A percentile compares a stretch with the other conserved stretches of the same genome.
Evolutionary conservation across 2,797 vertebrate genomes (phyloP).

Genomic region (Oophaga sylvatica): DNA sequence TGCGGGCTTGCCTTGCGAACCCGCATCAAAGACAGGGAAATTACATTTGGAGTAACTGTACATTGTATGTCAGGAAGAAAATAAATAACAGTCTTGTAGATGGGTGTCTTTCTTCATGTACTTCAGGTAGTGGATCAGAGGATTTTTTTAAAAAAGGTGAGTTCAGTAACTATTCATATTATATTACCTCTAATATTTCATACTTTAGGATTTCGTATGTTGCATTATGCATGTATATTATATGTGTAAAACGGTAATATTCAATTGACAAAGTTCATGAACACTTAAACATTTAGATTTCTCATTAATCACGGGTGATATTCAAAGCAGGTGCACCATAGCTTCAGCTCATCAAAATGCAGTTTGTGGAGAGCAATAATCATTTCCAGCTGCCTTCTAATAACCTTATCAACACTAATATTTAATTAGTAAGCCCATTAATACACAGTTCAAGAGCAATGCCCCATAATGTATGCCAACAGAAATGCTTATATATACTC

Average conservation of each 20-base stretch:
- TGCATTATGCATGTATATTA: background rate
- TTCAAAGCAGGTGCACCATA: background rate
- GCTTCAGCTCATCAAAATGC: slow-evolving; percentile 18
- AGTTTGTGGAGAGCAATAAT: background rate
- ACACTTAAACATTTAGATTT: background rate
- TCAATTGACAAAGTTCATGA: background rate
- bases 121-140: too few relatives aligned
- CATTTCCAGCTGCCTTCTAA: slow-evolving; percentile 17
- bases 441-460: slow-evolving; percentile 15
- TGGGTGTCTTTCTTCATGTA: too few relatives aligned
- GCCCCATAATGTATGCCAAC: slow-evolving; percentile 3
- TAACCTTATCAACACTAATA: slow-evolving; percentile 27
- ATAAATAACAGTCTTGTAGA: too few relatives aligned
- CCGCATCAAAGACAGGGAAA: too few relatives aligned
- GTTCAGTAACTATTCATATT: too few relatives aligned
- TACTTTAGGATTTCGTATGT: too few relatives aligned
- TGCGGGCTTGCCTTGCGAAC: too few relatives aligned
- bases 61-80: too few relatives aligned
- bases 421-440: slow-evolving; percentile 20
- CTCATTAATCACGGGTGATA: slow-evolving; percentile 7
- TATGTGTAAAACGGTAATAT: background rate
- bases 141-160: too few relatives aligned
- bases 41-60: too few relatives aligned
- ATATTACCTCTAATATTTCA: too few relatives aligned
- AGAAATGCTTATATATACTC: background rate